phyloP scores from a whole-genome alignment of 1,140 invertebrate genomes.

The Triops cancriformis region DNA sequence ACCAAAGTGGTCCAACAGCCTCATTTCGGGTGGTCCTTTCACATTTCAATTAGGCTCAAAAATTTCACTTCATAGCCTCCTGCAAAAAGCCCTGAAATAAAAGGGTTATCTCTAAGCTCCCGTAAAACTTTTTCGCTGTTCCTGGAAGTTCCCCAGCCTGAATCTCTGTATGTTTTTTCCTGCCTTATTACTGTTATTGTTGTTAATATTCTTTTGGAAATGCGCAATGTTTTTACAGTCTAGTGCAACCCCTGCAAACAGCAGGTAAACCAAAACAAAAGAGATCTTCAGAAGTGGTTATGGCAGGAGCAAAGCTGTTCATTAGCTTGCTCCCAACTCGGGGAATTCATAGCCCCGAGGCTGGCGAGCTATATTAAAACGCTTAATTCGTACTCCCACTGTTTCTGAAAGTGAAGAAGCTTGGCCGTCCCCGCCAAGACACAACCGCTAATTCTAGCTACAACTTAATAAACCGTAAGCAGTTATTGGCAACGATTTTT shows the following conservation, averaged over 20 bases:
- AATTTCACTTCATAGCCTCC: background rate
- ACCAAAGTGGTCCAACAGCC: constrained; percentile 4
- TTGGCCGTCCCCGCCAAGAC: background rate
- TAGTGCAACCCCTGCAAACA: background rate
- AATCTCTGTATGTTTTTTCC: background rate
- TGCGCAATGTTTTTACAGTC: background rate
- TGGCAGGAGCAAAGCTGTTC: background rate
- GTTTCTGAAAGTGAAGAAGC: background rate
- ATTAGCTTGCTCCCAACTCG: background rate
- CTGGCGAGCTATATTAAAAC: background rate
- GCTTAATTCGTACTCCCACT: background rate
- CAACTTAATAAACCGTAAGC: too few species aligned
- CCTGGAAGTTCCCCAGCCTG: background rate
- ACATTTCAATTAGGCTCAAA: background rate
- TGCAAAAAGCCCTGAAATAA: background rate
- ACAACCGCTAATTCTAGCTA: too few species aligned
- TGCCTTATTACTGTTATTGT: background rate
- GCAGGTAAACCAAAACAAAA: background rate
- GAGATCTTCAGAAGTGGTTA: constrained; percentile 2
- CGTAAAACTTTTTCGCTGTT: background rate
- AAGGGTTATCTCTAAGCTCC: background rate
- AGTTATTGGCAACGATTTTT: too few species aligned
- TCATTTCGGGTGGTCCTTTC: background rate
- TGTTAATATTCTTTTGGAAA: background rate
- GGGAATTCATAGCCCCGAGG: background rate